Evolutionary conservation across 2,113 vertebrate genomes (phyloP).

Genomic region (Pelmatolapia mariae): DNA sequence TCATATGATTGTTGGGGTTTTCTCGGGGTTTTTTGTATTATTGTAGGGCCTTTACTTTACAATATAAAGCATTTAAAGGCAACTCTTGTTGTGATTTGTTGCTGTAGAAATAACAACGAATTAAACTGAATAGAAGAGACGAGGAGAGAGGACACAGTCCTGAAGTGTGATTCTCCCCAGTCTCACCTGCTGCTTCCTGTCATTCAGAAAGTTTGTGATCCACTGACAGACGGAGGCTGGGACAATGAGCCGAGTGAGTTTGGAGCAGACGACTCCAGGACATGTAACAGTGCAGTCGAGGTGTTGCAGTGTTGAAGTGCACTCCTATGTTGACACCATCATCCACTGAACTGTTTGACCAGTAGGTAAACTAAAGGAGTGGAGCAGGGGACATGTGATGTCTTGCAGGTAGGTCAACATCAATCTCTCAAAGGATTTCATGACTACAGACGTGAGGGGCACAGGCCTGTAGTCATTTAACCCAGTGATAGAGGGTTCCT

Average conservation of each 20-base stretch:
- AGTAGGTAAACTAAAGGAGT: neutral
- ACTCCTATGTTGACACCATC: neutral
- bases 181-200: neutral
- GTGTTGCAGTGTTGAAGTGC: neutral
- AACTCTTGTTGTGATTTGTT: neutral
- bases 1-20: neutral
- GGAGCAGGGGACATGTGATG: neutral
- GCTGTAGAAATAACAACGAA: rapidly evolving
- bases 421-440: neutral
- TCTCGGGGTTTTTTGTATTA: rapidly evolving
- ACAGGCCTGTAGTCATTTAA: neutral
- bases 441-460: neutral
- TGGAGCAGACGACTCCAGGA: neutral
- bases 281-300: rapidly evolving
- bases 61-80: neutral
- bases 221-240: neutral
- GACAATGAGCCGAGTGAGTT: neutral
- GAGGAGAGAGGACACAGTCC: neutral
- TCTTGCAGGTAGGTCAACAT: neutral
- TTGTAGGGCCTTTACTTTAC: neutral
- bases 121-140: neutral
- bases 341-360: neutral
- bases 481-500: neutral
- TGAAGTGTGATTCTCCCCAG: neutral
- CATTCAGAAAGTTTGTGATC: neutral